Base-by-base conservation (phyloP, 2,888 invertebrate genomes). In the Acleris holmiana region DNA sequence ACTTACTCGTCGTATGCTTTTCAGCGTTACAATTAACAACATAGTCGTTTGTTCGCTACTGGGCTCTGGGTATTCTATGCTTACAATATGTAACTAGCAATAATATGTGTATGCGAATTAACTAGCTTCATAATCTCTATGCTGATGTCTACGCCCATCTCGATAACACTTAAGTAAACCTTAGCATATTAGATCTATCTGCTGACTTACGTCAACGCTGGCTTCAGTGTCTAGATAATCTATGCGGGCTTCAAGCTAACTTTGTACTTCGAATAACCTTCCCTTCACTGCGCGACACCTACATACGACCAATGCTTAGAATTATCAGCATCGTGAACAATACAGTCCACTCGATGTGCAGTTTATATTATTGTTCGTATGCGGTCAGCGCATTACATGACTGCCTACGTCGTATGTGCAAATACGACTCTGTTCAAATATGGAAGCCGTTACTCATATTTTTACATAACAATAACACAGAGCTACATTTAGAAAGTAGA, bases 1-100 rank as follows among this genome's bases (percentile, higher is more conserved):
- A 64, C 82, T 86, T 60, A 64, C 82, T 86, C 89, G 88, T 89
- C 89, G 91, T 92, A 84, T 89, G 91, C 91, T 92, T n/a, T n/a
- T 92, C 84, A 85, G 91, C 92, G 89, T 89, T 88, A 84, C 25
- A 65, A 65, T 65, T 87, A 89, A 89, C 84, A 86, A 86, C 89
- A 85, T 89, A 82, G 78, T 81, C 54, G 63, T 64, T 84, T 85
- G 83, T 78, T 84, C 88, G 91, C 91, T 91, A 90, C 80, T 88
- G 91, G 91, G 91, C 91, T 91, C 91, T 80, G 91, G 91, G 91
- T 90, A 89, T 88, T 88, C 91, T 91, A 89, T 91, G 92, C 92
- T 92, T 92, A 91, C 88, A 84, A 90, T 92, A 91, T 91, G 89
- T 87, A 88, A 86, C 87, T 91, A 90, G 91, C 69, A 64, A 60